Percentiles rank a stretch among this genome's conserved stretches.
Conservation (phyloP, 2,888 invertebrate species). For the Hololepta plana region DNA sequence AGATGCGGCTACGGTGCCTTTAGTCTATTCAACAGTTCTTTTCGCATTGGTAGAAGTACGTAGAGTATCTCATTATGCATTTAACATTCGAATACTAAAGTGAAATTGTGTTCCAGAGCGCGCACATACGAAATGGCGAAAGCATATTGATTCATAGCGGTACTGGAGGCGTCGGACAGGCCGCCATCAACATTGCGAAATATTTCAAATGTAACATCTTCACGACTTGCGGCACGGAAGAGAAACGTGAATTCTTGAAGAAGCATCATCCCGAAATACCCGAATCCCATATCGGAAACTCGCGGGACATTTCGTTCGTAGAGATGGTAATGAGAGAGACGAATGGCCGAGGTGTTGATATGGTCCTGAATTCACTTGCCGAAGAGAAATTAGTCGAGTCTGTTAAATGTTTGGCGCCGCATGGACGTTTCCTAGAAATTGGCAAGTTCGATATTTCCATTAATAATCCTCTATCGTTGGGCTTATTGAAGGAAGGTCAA, state of each 20-base stretch:
- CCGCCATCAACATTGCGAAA: slow-evolving; percentile 50
- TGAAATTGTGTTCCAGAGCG: slow-evolving; percentile 6
- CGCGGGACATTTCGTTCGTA: slow-evolving; percentile 76
- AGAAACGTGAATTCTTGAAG: slow-evolving; percentile 70
- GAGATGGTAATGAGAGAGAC: slow-evolving; percentile 65
- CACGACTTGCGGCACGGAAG: slow-evolving; percentile 72
- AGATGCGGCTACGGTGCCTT: slow-evolving; percentile 60
- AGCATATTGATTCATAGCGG: slow-evolving; percentile 35
- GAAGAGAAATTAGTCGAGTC: slow-evolving; percentile 73
- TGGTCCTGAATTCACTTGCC: slow-evolving; percentile 77
- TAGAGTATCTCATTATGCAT: no score
- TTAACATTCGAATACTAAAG: no score
- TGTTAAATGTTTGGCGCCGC: slow-evolving; percentile 35
- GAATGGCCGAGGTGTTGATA: slow-evolving; percentile 72
- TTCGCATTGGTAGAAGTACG: no score
- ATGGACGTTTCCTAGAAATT: slow-evolving; percentile 65
- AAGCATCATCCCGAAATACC: slow-evolving; percentile 51
- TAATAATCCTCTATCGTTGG: slow-evolving; percentile 44
- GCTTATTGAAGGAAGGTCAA: slow-evolving; percentile 26
- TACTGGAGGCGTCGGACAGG: slow-evolving; percentile 55
- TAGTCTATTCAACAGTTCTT: slow-evolving; percentile 39
- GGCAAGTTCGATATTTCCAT: slow-evolving; percentile 63
- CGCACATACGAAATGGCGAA: slow-evolving; percentile 16
- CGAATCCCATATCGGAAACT: slow-evolving; percentile 65
- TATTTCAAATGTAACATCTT: slow-evolving; percentile 50